Evolutionary conservation across 2,888 invertebrate species (phyloP).

Genomic region (Tetragonisca angustula): DNA sequence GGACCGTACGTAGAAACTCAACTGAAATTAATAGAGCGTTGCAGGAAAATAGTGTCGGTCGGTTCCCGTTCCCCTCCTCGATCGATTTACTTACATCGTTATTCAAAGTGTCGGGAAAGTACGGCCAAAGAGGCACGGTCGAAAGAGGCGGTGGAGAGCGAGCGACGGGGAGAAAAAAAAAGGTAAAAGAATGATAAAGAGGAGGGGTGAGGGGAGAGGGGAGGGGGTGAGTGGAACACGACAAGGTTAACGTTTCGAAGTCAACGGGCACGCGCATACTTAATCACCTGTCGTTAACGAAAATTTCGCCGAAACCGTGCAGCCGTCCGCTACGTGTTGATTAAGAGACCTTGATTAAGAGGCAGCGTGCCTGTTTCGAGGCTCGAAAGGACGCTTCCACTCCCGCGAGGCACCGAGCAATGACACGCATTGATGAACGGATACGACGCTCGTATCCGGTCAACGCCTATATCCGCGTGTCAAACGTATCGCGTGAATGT

Average conservation of each 20-base stretch:
- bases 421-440: conserved; percentile 14
- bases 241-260: conserved; percentile 39
- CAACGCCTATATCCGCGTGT: conserved; percentile 8
- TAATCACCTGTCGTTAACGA: conserved; percentile 46
- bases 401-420: not conserved
- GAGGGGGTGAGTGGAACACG: not conserved
- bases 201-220: not conserved
- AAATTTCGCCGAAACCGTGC: conserved; percentile 15
- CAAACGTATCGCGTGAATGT: conserved; percentile 37
- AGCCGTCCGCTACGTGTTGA: conserved; percentile 6
- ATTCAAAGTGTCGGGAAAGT: conserved; percentile 54
- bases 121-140: conserved; percentile 29
- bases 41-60: conserved; percentile 34
- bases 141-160: not conserved
- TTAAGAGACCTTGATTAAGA: conserved; percentile 40
- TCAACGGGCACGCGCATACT: conserved; percentile 42
- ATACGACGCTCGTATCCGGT: conserved; percentile 22
- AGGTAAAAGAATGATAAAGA: not conserved
- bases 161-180: too few relatives aligned
- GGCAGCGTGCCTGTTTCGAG: conserved; percentile 4
- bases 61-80: not conserved
- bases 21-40: conserved; percentile 45
- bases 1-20: conserved; percentile 43
- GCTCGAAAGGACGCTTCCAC: conserved; percentile 18
- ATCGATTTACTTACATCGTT: conserved; percentile 55